Evolutionary conservation across 1,140 invertebrate species (phyloP).

Genomic region (Aphelenchoides fujianensis): DNA sequence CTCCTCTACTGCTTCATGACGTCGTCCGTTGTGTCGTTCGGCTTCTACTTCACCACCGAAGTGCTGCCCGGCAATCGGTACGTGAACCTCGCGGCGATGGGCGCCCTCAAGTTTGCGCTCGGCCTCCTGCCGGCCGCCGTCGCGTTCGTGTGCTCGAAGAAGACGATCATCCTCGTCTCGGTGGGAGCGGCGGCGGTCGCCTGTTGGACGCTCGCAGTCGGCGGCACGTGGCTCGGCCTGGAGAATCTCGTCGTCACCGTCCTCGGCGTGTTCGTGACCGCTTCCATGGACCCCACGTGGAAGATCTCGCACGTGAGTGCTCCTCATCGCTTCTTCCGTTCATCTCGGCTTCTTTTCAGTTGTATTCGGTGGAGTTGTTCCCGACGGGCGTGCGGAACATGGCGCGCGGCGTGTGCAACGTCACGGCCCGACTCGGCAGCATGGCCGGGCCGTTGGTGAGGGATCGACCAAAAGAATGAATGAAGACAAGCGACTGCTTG

Average conservation of each 20-base stretch:
- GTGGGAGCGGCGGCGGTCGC: slow-evolving; percentile 32
- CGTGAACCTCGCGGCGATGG: slow-evolving; percentile 52
- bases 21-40: slow-evolving; percentile 57
- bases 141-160: slow-evolving; percentile 21
- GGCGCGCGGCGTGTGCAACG: slow-evolving; percentile 43
- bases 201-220: slow-evolving; percentile 31
- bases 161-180: not conserved
- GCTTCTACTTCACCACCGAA: slow-evolving; percentile 57
- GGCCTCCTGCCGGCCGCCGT: slow-evolving; percentile 43
- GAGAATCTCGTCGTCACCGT: slow-evolving; percentile 33
- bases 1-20: slow-evolving; percentile 55
- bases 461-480: not conserved
- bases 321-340: too few species aligned
- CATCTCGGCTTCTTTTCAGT: too few species aligned
- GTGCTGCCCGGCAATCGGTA: slow-evolving; percentile 53
- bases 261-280: slow-evolving; percentile 40
- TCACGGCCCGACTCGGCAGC: slow-evolving; percentile 37
- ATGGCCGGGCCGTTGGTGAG: slow-evolving; percentile 34
- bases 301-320: slow-evolving; percentile 50
- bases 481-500: not conserved
- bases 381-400: slow-evolving; percentile 48
- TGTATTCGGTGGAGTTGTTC: slow-evolving; percentile 48
- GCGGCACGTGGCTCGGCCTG: not conserved
- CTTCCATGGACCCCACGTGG: slow-evolving; percentile 50
- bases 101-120: slow-evolving; percentile 40